phyloP scores from a whole-genome alignment of 2,888 invertebrate species.

The Folsomia manolachei region DNA sequence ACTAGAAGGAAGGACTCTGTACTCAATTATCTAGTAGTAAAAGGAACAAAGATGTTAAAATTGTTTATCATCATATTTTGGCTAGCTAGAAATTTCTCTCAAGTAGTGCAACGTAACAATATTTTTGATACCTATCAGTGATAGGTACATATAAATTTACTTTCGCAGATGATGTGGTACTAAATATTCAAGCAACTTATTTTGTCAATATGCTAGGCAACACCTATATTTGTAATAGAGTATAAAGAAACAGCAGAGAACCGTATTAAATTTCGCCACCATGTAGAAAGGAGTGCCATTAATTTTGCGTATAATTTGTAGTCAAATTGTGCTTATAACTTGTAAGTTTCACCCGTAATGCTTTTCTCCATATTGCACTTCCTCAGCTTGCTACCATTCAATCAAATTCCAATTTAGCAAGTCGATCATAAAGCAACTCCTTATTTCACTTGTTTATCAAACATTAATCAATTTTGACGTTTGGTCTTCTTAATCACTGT shows the following conservation, averaged over 20 bases:
- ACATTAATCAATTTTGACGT: constrained; percentile 10
- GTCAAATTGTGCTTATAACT: too few relatives aligned
- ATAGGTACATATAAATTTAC: too few relatives aligned
- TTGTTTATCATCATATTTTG: neutral
- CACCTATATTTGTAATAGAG: neutral
- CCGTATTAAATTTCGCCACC: neutral
- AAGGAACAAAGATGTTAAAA: neutral
- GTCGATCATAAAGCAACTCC: constrained; percentile 13
- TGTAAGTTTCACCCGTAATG: neutral
- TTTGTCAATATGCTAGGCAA: neutral
- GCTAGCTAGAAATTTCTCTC: neutral
- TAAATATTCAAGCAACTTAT: neutral
- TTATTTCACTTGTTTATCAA: neutral
- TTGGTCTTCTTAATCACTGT: neutral
- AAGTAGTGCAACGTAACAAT: neutral
- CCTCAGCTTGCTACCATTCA: constrained; percentile 1
- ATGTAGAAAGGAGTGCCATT: neutral
- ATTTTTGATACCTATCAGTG: too few relatives aligned
- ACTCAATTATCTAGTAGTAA: neutral
- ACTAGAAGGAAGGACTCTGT: neutral
- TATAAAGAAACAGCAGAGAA: neutral
- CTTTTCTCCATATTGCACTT: too few relatives aligned
- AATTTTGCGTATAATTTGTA: neutral
- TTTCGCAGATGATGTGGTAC: too few relatives aligned
- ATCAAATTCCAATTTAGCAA: constrained; percentile 18